These are phyloP conservation scores for Helogale parvula DNA, from an alignment of 2,113 vertebrate species.

Conservation along the genomic window DNA sequence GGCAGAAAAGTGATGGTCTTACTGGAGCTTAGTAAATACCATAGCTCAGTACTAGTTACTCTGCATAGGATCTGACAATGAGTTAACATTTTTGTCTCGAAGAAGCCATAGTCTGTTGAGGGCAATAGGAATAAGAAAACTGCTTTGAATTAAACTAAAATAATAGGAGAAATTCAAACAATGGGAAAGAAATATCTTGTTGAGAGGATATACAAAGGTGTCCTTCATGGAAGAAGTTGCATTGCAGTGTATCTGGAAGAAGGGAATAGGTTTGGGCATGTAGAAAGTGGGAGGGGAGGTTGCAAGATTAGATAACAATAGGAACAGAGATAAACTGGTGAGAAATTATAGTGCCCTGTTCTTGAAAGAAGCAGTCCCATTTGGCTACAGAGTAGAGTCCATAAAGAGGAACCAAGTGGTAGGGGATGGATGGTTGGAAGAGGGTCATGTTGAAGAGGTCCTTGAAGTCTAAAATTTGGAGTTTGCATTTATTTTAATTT, in stretches of 20 bases:
- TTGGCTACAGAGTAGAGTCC: background rate
- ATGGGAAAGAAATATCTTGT: background rate
- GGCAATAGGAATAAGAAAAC: background rate
- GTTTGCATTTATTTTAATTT: background rate
- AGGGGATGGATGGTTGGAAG: background rate
- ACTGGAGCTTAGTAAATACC: background rate
- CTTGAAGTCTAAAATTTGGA: slow-evolving; percentile 37
- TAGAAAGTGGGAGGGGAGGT: background rate
- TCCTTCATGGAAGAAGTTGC: background rate
- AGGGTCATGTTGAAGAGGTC: background rate
- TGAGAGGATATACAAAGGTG: background rate
- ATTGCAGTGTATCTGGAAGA: background rate
- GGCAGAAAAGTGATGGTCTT: background rate
- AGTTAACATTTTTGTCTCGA: slow-evolving; percentile 13
- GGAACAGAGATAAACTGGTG: background rate
- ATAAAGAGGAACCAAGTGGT: background rate
- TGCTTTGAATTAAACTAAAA: background rate
- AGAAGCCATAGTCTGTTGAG: background rate
- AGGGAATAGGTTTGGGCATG: background rate
- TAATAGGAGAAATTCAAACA: background rate
- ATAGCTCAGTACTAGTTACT: background rate
- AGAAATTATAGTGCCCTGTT: background rate
- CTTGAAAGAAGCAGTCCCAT: background rate
- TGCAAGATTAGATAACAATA: background rate
- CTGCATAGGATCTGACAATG: background rate